Percentiles rank a stretch among this genome's conserved stretches.
These are phyloP conservation scores for Beroe forskalii DNA, from an alignment of 37 sponge, comb jelly and placozoan species.

Conservation along the genomic window DNA sequence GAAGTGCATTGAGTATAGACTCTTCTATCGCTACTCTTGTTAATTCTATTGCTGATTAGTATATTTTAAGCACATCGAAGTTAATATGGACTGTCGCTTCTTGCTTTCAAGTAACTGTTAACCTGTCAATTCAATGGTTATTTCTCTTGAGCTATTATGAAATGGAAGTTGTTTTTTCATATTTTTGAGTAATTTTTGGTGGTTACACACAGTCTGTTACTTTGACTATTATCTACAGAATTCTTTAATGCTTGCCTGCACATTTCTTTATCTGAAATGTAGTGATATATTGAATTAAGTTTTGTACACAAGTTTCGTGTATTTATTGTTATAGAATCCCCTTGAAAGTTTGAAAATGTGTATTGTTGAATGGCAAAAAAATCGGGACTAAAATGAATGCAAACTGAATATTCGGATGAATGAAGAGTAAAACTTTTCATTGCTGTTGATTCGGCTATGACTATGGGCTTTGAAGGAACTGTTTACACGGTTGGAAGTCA, in stretches of 20 bases:
- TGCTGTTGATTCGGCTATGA: too few species aligned
- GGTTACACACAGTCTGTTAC: not conserved
- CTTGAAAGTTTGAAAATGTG: too few species aligned
- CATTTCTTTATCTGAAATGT: not conserved
- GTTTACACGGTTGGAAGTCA: too few species aligned
- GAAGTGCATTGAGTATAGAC: too few species aligned
- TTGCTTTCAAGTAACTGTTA: not conserved
- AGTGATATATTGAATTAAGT: not conserved
- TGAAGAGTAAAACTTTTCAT: too few species aligned
- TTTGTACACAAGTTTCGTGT: not conserved
- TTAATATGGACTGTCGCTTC: not conserved
- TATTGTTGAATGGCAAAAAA: too few species aligned
- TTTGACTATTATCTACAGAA: not conserved
- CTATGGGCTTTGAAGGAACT: too few species aligned
- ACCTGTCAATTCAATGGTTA: not conserved
- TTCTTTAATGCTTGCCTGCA: not conserved
- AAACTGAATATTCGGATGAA: too few species aligned
- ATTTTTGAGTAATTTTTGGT: not conserved
- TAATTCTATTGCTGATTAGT: not conserved
- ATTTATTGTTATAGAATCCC: too few species aligned
- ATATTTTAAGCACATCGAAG: not conserved
- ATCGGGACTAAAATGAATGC: too few species aligned
- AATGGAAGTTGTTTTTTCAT: not conserved
- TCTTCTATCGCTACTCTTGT: not conserved
- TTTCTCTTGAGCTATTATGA: not conserved